Percentiles rank a stretch among this genome's conserved stretches.
Evolutionary conservation across 2,113 vertebrate species (phyloP).

Genomic region (Odontophorus gujanensis): DNA sequence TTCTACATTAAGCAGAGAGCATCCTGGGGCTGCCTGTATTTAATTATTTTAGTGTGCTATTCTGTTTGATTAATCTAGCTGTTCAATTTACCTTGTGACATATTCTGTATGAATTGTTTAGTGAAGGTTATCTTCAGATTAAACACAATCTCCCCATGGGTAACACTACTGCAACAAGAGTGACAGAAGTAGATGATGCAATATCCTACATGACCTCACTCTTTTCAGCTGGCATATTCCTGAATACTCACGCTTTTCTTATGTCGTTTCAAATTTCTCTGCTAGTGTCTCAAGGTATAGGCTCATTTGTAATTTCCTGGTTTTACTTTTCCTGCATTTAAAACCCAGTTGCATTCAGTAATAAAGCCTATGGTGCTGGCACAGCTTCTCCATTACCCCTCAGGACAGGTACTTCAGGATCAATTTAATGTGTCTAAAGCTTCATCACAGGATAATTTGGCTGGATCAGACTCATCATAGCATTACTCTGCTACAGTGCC

Average conservation of each 20-base stretch:
- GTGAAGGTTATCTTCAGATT: conserved; percentile 42
- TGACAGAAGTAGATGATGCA: not conserved
- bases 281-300: not conserved
- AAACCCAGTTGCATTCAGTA: not conserved
- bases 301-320: not conserved
- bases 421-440: not conserved
- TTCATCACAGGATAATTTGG: accelerated
- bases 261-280: not conserved
- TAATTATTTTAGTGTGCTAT: conserved; percentile 50
- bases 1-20: conserved; percentile 61
- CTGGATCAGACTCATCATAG: not conserved
- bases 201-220: not conserved
- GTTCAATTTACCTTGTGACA: conserved; percentile 65
- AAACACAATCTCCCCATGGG: conserved; percentile 32
- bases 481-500: not conserved
- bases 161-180: not conserved
- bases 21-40: conserved; percentile 60
- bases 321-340: not conserved
- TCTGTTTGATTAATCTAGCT: conserved; percentile 35
- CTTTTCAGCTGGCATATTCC: not conserved
- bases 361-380: not conserved
- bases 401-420: not conserved
- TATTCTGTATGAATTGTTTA: conserved; percentile 15
- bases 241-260: not conserved
- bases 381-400: not conserved